Evolutionary conservation across 2,113 vertebrate species (phyloP).

Genomic region (Struthio camelus): DNA sequence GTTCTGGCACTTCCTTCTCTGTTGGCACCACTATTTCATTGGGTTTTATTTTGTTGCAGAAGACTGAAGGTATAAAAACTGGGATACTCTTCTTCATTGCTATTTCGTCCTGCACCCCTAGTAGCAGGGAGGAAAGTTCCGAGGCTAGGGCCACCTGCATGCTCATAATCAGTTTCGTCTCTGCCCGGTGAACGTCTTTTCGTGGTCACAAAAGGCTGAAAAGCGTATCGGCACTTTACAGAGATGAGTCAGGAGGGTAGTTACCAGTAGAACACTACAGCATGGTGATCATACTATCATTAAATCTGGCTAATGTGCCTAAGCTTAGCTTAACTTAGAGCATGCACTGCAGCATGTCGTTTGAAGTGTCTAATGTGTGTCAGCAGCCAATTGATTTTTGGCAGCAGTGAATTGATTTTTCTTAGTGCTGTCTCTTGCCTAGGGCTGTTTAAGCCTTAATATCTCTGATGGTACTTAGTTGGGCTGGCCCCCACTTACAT

Average conservation of each 20-base stretch:
- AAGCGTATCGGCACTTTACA: background rate
- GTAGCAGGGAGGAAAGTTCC: background rate
- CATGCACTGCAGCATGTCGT: background rate
- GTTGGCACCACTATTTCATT: background rate
- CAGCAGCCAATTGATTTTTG: slow-evolving; percentile 22
- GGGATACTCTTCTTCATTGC: background rate
- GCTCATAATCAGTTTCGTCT: background rate
- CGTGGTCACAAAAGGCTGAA: background rate
- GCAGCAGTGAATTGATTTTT: background rate
- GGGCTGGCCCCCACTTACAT: background rate
- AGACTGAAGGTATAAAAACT: background rate
- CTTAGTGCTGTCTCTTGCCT: background rate
- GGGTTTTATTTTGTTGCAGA: background rate
- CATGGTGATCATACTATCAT: background rate
- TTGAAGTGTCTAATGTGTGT: background rate
- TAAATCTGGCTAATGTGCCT: background rate
- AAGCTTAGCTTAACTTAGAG: background rate
- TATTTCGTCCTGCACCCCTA: background rate
- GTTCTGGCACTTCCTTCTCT: background rate
- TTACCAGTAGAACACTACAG: background rate
- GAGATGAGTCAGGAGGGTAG: background rate
- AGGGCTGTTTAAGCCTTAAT: background rate
- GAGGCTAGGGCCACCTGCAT: background rate
- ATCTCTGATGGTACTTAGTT: background rate
- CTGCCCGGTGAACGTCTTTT: background rate